phyloP scores from a whole-genome alignment of 1,140 invertebrate genomes.

The Caenorhabditis briggsae region DNA sequence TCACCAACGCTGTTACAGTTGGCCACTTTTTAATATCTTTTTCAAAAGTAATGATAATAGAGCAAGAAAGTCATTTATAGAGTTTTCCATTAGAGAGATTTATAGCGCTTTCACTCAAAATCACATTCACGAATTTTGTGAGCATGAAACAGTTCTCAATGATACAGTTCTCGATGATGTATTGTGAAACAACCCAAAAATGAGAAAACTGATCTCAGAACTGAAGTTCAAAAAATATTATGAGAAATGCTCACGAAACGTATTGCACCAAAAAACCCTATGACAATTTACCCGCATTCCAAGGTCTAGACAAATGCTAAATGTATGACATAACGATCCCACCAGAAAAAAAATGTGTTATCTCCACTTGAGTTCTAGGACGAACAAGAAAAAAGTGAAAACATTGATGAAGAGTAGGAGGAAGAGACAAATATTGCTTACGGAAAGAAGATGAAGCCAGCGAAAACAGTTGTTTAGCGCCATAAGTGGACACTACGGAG shows the following conservation, averaged over 20 bases:
- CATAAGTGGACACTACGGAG: constrained; percentile 52
- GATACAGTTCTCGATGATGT: too few species aligned
- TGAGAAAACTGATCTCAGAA: background rate
- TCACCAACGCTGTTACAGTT: too few species aligned
- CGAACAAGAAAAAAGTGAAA: constrained; percentile 22
- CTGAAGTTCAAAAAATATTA: background rate
- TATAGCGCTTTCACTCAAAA: too few species aligned
- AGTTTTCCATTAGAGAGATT: too few species aligned
- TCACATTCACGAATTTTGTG: too few species aligned
- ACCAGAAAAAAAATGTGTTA: constrained; percentile 40
- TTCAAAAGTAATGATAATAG: too few species aligned
- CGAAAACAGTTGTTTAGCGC: constrained; percentile 53
- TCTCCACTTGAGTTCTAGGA: constrained; percentile 47
- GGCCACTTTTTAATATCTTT: too few species aligned
- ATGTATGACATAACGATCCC: constrained; percentile 43
- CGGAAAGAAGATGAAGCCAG: constrained; percentile 21
- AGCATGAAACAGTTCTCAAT: too few species aligned
- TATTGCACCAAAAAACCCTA: background rate
- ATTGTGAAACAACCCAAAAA: too few species aligned
- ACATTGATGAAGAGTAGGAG: constrained; percentile 51
- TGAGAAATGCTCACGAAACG: background rate
- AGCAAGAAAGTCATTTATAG: too few species aligned
- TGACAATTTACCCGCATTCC: constrained; percentile 11
- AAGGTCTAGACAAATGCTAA: background rate
- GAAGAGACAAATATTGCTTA: constrained; percentile 39